A percentile compares a stretch with the other conserved stretches of the same genome.
phyloP scores from a whole-genome alignment of 2,113 vertebrate species.

The Xiphorhynchus elegans region DNA sequence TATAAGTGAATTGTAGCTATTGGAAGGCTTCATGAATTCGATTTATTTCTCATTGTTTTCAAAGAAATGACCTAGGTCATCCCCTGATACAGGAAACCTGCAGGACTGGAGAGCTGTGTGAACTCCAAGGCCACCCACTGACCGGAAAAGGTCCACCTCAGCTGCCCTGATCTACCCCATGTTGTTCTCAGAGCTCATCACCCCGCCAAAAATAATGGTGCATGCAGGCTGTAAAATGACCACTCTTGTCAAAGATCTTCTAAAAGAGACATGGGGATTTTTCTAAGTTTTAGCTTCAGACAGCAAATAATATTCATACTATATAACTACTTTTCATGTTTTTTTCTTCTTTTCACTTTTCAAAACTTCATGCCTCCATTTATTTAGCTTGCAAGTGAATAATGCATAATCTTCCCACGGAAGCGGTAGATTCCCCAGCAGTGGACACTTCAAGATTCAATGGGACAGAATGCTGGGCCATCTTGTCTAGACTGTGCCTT shows the following conservation, averaged over 20 bases:
- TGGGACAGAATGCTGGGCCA: not conserved
- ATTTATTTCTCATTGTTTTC: not conserved
- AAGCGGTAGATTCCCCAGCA: not conserved
- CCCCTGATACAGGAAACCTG: not conserved
- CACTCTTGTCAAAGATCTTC: not conserved
- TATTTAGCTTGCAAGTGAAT: not conserved
- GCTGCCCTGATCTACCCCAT: not conserved
- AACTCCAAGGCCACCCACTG: not conserved
- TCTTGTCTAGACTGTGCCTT: not conserved
- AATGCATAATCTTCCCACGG: not conserved
- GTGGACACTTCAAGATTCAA: not conserved
- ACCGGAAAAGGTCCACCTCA: not conserved
- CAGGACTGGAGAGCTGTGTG: not conserved
- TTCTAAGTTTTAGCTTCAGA: not conserved
- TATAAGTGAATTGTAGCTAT: not conserved
- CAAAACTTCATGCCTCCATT: not conserved
- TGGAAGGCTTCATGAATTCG: not conserved
- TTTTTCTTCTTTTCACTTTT: not conserved
- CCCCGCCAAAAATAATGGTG: not conserved
- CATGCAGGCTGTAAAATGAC: not conserved
- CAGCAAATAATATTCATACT: not conserved
- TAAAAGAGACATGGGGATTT: not conserved
- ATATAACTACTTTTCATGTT: not conserved
- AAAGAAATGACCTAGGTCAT: not conserved
- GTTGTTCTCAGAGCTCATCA: not conserved